phyloP scores from a whole-genome alignment of 1,140 invertebrate species.

The Magallana ariakensis region DNA sequence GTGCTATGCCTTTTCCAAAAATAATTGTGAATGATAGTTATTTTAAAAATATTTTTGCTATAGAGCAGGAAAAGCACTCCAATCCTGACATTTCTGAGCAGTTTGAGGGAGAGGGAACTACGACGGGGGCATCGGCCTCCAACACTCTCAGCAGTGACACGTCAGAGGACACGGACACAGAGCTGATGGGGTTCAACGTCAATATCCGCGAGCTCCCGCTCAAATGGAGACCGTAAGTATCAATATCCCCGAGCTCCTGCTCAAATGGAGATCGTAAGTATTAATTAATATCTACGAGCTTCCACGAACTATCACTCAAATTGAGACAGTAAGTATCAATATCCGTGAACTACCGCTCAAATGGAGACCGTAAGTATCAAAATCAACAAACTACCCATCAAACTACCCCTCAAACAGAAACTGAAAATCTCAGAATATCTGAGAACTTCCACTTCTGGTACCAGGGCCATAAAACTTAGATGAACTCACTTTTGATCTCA shows the following conservation, averaged over 20 bases:
- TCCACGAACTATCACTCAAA: background rate
- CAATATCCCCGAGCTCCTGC: background rate
- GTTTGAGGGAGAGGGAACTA: background rate
- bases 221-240: constrained; percentile 40
- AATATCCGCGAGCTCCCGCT: background rate
- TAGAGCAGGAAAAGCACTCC: background rate
- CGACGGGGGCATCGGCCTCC: background rate
- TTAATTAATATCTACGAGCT: background rate
- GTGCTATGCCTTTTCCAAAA: too few relatives aligned
- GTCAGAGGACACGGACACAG: background rate
- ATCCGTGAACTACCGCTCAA: background rate
- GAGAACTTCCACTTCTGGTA: too few relatives aligned
- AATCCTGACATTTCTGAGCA: background rate
- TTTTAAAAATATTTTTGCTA: too few relatives aligned
- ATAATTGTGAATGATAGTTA: too few relatives aligned
- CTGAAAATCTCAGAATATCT: constrained; percentile 1
- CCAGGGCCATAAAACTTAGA: too few relatives aligned
- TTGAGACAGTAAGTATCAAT: constrained; percentile 24
- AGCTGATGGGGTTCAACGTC: constrained; percentile 21
- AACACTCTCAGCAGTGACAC: background rate
- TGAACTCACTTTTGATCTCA: too few relatives aligned
- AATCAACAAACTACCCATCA: background rate
- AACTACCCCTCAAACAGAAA: constrained; percentile 11
- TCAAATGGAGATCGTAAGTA: constrained; percentile 36
- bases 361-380: constrained; percentile 27